These are phyloP conservation scores for Camptogramma bilineatum DNA, from an alignment of 2,888 invertebrate genomes.

Conservation along the genomic window DNA sequence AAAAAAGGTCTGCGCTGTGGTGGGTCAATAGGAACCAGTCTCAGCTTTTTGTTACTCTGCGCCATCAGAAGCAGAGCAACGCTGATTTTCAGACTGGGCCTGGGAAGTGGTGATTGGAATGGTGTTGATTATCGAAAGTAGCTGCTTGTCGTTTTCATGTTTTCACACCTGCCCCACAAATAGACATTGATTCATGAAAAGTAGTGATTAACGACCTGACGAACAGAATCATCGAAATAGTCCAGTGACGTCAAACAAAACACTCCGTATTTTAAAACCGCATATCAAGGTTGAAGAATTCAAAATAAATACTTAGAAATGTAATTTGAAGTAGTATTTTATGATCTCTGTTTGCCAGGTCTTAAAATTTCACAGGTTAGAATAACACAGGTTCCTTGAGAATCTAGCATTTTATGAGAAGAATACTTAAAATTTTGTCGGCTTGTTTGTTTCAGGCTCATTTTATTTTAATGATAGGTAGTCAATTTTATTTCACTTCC, in stretches of 20 bases:
- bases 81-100: no score
- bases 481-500: neutral
- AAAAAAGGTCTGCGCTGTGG: no score
- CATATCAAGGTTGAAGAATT: constrained; percentile 52
- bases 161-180: constrained; percentile 66
- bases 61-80: no score
- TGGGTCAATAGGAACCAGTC: no score
- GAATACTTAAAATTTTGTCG: constrained; percentile 25
- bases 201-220: constrained; percentile 54
- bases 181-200: constrained; percentile 77
- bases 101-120: no score
- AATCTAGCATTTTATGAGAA: constrained; percentile 30
- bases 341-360: constrained; percentile 45
- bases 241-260: constrained; percentile 72
- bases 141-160: constrained; percentile 66
- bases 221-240: constrained; percentile 69
- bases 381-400: constrained; percentile 30
- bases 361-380: constrained; percentile 41
- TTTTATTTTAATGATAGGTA: neutral
- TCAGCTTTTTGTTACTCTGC: no score
- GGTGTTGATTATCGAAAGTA: constrained; percentile 57
- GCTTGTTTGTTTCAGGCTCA: constrained; percentile 16
- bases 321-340: constrained; percentile 40
- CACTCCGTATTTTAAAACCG: constrained; percentile 60
- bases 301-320: constrained; percentile 49